Evolutionary conservation across 2,113 vertebrate species (phyloP), one percentile per base, ranked within the genome.

Genomic region (Alethe castanea): DNA sequence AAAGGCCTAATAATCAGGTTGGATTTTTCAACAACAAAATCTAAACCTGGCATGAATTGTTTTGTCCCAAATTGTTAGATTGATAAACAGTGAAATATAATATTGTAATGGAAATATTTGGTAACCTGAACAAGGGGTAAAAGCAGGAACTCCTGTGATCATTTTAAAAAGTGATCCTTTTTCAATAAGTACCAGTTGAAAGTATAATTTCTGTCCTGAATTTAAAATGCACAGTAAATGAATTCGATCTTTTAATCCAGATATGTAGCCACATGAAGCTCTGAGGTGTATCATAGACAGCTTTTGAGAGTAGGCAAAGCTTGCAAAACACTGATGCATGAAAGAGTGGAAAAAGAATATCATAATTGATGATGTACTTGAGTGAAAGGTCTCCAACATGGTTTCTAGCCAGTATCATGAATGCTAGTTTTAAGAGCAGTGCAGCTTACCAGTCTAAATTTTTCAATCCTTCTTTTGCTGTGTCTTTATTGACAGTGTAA

Each of bases 401-500:
- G 8, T 77, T 92, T 83, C 45, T 81, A 52, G 44, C 12, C 29
- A 62, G 42, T 12, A 5, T 29, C 38, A 42, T 12, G 22, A 91
- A 26, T 45, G 23, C 9, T 65, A 6, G 16, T 35, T 85, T 47
- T 80, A 18, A 5, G 38, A 83, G 18, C 29, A 56, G 0, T 56
- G 29, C 23, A 66, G 12, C 12, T 73, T 65, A 57, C 35, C 29
- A 90, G 1, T 62, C 15, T 52, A n/a, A n/a, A 40, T 60, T 67
- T 70, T 92, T 81, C 62, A 44, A 44, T 69, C 24, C 16, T 84
- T 83, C 7, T 73, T 60, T 48, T 90, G 14, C 22, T 77, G 7
- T 85, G 87, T 31, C 14, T 67, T 60, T 57, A 19, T 23, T 65
- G 53, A 14, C 92, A 98, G 98, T 94, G 82, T 97, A 94, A 98